phyloP scores from a whole-genome alignment of 2,797 vertebrate species.

The Oreochromis grahami region DNA sequence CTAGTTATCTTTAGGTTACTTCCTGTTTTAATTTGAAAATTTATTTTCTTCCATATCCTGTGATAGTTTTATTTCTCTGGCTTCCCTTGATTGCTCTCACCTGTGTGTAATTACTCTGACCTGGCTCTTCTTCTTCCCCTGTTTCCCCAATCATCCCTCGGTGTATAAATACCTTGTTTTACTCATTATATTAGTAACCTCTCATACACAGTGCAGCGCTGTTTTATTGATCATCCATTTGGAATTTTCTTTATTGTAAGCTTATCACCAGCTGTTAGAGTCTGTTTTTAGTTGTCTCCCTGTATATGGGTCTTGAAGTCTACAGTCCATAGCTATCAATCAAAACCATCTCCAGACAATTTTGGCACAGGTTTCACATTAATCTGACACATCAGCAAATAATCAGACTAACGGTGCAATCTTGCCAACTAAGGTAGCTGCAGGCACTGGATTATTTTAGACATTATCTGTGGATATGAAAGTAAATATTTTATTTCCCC shows the following conservation, averaged over 20 bases:
- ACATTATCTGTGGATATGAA: not conserved
- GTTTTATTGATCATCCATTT: not conserved
- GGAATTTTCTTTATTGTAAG: not conserved
- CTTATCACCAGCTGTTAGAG: not conserved
- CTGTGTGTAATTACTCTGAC: not conserved
- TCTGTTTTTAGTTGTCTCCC: not conserved
- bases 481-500: not conserved
- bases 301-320: not conserved
- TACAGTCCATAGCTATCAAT: not conserved
- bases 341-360: not conserved
- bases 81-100: not conserved
- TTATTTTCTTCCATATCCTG: not conserved
- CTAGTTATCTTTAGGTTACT: not conserved
- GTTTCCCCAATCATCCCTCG: accelerated
- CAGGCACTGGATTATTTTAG: not conserved
- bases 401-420: not conserved
- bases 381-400: not conserved
- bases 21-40: not conserved
- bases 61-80: not conserved
- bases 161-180: not conserved
- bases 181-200: not conserved
- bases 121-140: accelerated
- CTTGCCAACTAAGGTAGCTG: not conserved
- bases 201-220: not conserved
- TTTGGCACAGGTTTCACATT: not conserved